phyloP scores from a whole-genome alignment of 1,140 invertebrate species.

The Monomorium pharaonis region DNA sequence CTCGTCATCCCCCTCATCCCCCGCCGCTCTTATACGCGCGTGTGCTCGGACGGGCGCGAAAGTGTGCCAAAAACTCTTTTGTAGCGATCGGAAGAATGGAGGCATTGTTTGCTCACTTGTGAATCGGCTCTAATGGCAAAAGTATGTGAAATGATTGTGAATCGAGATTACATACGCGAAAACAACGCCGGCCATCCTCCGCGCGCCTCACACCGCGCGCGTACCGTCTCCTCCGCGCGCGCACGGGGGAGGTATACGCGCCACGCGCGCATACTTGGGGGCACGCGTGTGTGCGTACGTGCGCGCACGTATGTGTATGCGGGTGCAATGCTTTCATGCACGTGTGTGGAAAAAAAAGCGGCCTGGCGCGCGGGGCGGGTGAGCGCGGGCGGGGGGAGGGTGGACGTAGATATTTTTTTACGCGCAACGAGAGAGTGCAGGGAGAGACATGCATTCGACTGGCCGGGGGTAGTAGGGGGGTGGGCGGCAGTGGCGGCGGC shows the following conservation, averaged over 20 bases:
- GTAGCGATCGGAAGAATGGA: slow-evolving; percentile 77
- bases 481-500: slow-evolving; percentile 23
- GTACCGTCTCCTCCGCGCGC: slow-evolving; percentile 36
- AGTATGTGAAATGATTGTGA: slow-evolving; percentile 84
- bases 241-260: background rate
- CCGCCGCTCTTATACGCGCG: slow-evolving; percentile 56
- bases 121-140: slow-evolving; percentile 84
- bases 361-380: slow-evolving; percentile 44
- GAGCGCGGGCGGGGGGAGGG: slow-evolving; percentile 38
- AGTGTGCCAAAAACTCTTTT: slow-evolving; percentile 81
- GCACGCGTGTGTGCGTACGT: background rate
- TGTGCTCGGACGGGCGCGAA: slow-evolving; percentile 71
- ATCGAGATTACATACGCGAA: slow-evolving; percentile 84
- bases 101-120: slow-evolving; percentile 83
- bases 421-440: slow-evolving; percentile 78
- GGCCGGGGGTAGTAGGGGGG: slow-evolving; percentile 56
- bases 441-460: slow-evolving; percentile 78
- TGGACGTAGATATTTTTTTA: slow-evolving; percentile 80
- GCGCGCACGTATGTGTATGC: slow-evolving; percentile 61
- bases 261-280: slow-evolving; percentile 14
- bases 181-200: slow-evolving; percentile 74
- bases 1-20: slow-evolving; percentile 38
- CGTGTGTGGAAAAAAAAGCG: slow-evolving; percentile 65
- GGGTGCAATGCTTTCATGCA: slow-evolving; percentile 57
- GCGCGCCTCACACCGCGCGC: slow-evolving; percentile 27